Conservation (phyloP, 2,797 vertebrate species). For the Emydoidea blandingii region DNA sequence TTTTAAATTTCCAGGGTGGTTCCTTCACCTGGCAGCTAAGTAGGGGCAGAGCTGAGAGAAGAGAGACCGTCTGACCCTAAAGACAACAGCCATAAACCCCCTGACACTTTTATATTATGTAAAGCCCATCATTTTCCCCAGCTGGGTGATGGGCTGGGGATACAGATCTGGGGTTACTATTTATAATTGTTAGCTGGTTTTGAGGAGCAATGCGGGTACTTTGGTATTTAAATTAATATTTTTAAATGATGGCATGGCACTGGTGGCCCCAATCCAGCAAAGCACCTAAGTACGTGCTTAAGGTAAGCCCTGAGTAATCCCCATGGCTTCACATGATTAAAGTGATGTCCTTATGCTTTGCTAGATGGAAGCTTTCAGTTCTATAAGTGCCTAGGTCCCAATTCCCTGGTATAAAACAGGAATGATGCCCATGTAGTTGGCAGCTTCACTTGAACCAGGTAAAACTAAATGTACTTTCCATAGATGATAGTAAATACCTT, state of each 20-base stretch:
- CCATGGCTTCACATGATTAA: background rate
- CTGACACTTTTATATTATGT: too few species aligned
- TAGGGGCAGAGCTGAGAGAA: background rate
- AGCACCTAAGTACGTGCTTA: background rate
- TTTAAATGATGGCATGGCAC: background rate
- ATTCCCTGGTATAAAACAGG: background rate
- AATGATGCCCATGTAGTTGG: background rate
- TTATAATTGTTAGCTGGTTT: background rate
- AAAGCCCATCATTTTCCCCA: background rate
- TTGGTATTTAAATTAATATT: background rate
- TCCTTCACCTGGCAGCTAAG: background rate
- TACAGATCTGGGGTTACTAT: background rate
- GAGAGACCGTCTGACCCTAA: background rate
- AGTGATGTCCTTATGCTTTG: background rate
- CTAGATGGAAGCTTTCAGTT: background rate
- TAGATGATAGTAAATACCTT: background rate
- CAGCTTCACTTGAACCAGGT: background rate
- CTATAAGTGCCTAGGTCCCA: background rate
- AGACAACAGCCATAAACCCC: background rate
- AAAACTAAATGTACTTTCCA: background rate
- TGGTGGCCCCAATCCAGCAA: background rate
- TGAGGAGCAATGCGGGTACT: too few species aligned
- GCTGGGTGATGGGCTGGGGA: background rate
- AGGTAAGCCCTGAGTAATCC: background rate
- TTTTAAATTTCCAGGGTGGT: background rate